A percentile compares a stretch with the other conserved stretches of the same genome.
phyloP scores from a whole-genome alignment of 2,113 vertebrate species.

The Callospermophilus lateralis region DNA sequence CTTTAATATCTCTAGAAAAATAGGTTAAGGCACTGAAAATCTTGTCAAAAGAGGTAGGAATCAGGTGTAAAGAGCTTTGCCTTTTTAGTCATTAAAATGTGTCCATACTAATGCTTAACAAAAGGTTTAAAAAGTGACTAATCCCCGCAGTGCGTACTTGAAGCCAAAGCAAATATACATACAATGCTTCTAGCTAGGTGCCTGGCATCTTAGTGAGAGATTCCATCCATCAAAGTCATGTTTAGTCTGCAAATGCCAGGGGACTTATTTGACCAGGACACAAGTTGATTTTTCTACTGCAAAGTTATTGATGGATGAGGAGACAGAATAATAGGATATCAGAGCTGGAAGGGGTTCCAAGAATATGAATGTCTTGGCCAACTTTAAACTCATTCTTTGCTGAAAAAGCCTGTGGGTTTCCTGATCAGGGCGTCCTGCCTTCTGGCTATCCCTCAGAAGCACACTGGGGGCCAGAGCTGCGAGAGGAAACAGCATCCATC shows the following conservation, averaged over 20 bases:
- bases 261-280: background rate
- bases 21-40: background rate
- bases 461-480: background rate
- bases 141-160: background rate
- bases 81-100: background rate
- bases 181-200: background rate
- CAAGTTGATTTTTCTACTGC: background rate
- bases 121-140: background rate
- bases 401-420: background rate
- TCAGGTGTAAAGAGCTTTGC: background rate
- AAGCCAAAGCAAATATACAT: background rate
- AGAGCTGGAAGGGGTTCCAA: background rate
- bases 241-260: conserved; percentile 14
- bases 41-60: background rate
- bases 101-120: background rate
- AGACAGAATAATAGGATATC: background rate
- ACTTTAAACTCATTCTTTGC: background rate
- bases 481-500: background rate
- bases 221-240: background rate
- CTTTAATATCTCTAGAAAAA: background rate
- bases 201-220: background rate
- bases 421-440: background rate
- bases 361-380: background rate
- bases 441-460: no score
- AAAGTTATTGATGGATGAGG: conserved; percentile 27